These are phyloP conservation scores for Phalloptychus januarius DNA, from an alignment of 2,797 vertebrate genomes.

Conservation along the genomic window DNA sequence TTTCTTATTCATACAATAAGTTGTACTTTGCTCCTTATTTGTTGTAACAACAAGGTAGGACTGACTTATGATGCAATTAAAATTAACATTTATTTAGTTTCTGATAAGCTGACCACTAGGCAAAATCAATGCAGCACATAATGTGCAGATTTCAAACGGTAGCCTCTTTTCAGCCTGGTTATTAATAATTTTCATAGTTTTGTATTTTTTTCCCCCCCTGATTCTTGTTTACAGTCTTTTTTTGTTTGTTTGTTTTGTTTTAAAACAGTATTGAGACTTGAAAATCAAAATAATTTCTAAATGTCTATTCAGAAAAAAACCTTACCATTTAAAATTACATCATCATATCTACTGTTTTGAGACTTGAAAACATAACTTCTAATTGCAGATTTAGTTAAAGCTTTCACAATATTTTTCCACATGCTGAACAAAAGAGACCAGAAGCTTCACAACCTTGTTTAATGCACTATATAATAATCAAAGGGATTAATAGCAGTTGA, in stretches of 20 bases:
- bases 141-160: neutral
- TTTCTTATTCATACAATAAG: neutral
- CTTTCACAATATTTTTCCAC: neutral
- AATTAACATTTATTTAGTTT: neutral
- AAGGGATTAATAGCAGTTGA: neutral
- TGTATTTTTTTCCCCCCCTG: rapidly evolving
- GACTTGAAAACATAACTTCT: neutral
- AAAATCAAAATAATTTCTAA: neutral
- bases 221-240: neutral
- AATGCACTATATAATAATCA: neutral
- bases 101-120: neutral
- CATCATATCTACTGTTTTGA: neutral
- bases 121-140: neutral
- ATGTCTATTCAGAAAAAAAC: neutral
- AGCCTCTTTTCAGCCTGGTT: neutral
- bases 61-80: neutral
- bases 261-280: neutral
- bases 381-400: neutral
- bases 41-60: neutral
- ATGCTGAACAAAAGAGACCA: neutral
- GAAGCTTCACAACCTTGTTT: neutral
- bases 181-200: too few relatives aligned
- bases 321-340: neutral
- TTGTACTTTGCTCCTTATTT: neutral
- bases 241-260: neutral